Percentiles rank a stretch among this genome's conserved stretches.
Evolutionary conservation across 2,888 invertebrate genomes (phyloP).

Genomic region (Euplagia quadripunctaria): DNA sequence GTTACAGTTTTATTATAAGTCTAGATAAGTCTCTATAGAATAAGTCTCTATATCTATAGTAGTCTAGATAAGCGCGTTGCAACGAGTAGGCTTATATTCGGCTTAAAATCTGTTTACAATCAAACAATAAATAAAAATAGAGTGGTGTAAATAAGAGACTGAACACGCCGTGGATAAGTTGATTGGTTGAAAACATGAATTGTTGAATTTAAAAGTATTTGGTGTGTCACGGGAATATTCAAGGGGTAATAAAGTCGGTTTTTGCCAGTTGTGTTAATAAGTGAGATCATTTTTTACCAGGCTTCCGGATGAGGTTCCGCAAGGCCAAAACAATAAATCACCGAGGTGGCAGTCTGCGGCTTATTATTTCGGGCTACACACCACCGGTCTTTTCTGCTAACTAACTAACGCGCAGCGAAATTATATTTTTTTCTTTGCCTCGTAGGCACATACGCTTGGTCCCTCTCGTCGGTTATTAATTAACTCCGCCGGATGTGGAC

Average conservation of each 20-base stretch:
- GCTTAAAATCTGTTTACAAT: constrained; percentile 31
- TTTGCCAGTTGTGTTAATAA: constrained; percentile 80
- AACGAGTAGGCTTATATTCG: constrained; percentile 5
- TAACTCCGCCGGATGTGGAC: constrained; percentile 69
- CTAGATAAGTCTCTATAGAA: too few species aligned
- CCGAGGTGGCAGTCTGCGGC: constrained; percentile 73
- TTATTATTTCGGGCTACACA: constrained; percentile 82
- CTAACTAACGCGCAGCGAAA: constrained; percentile 74
- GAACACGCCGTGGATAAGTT: constrained; percentile 37
- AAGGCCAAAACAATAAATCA: constrained; percentile 85
- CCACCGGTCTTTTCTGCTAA: constrained; percentile 75
- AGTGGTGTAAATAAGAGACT: constrained; percentile 19
- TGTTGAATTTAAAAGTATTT: constrained; percentile 59
- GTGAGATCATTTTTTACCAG: constrained; percentile 84
- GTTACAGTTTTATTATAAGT: too few species aligned
- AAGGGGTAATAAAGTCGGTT: constrained; percentile 76
- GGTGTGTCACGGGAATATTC: constrained; percentile 64
- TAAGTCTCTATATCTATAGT: too few species aligned
- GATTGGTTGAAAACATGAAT: constrained; percentile 58
- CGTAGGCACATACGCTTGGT: constrained; percentile 57
- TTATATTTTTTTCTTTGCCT: constrained; percentile 72
- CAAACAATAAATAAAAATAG: constrained; percentile 29
- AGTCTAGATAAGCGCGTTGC: not conserved
- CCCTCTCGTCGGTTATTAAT: constrained; percentile 77
- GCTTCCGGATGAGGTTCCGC: constrained; percentile 81